phyloP scores from a whole-genome alignment of 2,113 vertebrate genomes.

The Sebastes schlegelii region DNA sequence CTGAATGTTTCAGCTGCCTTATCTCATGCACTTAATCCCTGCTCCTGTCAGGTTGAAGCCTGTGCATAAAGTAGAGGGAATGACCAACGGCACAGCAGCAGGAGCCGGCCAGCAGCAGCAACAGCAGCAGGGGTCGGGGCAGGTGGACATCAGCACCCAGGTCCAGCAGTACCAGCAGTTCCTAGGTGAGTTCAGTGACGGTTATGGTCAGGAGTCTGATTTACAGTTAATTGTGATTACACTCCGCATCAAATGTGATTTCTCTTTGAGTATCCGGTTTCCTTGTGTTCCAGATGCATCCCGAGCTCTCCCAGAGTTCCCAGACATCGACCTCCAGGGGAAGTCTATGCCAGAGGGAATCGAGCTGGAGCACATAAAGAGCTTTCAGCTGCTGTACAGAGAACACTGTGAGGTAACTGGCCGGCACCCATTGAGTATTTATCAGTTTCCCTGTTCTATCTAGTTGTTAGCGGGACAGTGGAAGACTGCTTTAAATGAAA shows the following conservation, averaged over 20 bases:
- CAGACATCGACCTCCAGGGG: conserved; percentile 91
- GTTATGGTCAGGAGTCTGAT: neutral
- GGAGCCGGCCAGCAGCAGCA: conserved; percentile 86
- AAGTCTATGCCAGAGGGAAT: conserved; percentile 90
- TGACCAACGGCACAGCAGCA: conserved; percentile 91
- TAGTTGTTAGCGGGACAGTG: neutral
- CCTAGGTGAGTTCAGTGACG: conserved; percentile 83
- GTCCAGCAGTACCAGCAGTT: conserved; percentile 97
- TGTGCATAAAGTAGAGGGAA: conserved; percentile 94
- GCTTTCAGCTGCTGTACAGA: conserved; percentile 94
- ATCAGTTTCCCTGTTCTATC: conserved; percentile 1
- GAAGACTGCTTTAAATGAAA: neutral
- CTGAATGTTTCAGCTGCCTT: neutral
- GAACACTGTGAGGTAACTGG: conserved; percentile 93
- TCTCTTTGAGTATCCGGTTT: conserved; percentile 4
- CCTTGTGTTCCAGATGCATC: conserved; percentile 86
- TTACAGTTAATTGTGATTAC: neutral
- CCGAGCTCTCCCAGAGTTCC: conserved; percentile 90
- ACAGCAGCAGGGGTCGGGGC: conserved; percentile 85
- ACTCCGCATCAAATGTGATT: neutral
- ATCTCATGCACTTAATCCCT: neutral
- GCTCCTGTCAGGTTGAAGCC: conserved; percentile 88
- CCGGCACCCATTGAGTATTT: neutral
- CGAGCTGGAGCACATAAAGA: conserved; percentile 90
- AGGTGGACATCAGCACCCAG: conserved; percentile 93